A percentile compares a stretch with the other conserved stretches of the same genome.
These are phyloP conservation scores for Odontophorus gujanensis DNA, from an alignment of 2,113 vertebrate genomes.

Conservation along the genomic window DNA sequence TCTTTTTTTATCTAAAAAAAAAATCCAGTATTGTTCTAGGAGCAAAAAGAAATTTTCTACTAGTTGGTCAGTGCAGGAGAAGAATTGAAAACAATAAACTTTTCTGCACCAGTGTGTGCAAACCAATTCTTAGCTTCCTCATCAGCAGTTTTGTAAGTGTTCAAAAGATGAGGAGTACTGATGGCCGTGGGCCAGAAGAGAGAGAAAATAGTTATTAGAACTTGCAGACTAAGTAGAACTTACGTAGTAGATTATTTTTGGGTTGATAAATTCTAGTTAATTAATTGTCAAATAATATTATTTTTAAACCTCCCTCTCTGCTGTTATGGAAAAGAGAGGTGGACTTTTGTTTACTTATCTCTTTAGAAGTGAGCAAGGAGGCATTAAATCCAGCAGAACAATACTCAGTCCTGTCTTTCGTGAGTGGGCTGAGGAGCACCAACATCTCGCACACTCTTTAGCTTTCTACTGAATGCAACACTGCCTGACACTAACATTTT, in stretches of 20 bases:
- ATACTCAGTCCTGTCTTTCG: not conserved
- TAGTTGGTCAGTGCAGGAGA: not conserved
- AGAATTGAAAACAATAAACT: constrained; percentile 9
- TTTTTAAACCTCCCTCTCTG: not conserved
- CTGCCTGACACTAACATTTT: not conserved
- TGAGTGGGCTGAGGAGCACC: not conserved
- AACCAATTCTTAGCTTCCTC: not conserved
- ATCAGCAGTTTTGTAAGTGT: not conserved
- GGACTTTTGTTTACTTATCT: not conserved
- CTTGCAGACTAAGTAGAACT: not conserved
- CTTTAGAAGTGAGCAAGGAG: not conserved
- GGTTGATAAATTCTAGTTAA: not conserved
- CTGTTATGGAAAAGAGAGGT: not conserved
- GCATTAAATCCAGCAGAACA: not conserved
- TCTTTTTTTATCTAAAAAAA: not conserved
- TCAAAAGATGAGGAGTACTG: not conserved
- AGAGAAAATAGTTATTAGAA: not conserved
- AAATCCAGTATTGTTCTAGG: not conserved
- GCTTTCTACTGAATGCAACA: not conserved
- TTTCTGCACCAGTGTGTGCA: not conserved
- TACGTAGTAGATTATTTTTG: constrained; percentile 5
- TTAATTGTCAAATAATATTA: not conserved
- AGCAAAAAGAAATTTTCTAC: constrained; percentile 46
- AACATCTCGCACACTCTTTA: not conserved
- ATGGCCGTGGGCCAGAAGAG: not conserved